Evolutionary conservation across 2,113 vertebrate genomes (phyloP), one percentile per base, ranked within the genome.

Genomic region (Eurystomus gularis): DNA sequence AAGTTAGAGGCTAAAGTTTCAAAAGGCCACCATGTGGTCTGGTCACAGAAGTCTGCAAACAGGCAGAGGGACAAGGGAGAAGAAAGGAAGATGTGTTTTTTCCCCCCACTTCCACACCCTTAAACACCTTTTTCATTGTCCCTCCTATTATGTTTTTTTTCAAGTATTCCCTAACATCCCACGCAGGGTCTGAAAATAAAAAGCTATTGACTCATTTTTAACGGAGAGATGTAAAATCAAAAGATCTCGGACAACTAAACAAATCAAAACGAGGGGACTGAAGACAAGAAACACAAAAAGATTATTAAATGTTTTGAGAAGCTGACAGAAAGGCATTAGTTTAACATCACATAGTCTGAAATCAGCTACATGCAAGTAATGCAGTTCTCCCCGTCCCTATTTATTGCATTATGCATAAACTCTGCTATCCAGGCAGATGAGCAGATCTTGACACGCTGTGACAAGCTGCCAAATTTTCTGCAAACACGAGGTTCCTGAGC

Each of bases 371-470:
- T 2, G 62, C 21, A 46, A 24, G 8, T 33, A 95, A 65, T 1
- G 0, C 65, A 3, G 3, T 66, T 83, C 88, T 86, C 52, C 76
- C 51, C 4, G 0, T 77, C 91, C 54, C 92, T 55, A n/a, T 82
- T 97, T 81, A 89, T 68, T 91, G 73, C 87, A 80, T 96, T 94
- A 80, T 58, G 65, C 94, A 94, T 40, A 66, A 82, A 93, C 40
- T 49, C 84, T 15, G 40, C 93, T 46, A 23, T 49, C 76, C 3
- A 0, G 88, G 86, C 87, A 82, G 80, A 88, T 0, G 16, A 92
- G 88, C 78, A 58, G 52, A 93, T 77, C 84, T 3, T 86, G 91
- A 90, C 70, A 20, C 0, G 28, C 84, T 52, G 72, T 55, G 79
- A 94, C 82, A 85, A 93, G 94, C 91, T 95, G 92, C 91, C 93